These are phyloP conservation scores for Drosophila eohydei DNA, from an alignment of 2,888 invertebrate genomes.

Conservation along the genomic window DNA sequence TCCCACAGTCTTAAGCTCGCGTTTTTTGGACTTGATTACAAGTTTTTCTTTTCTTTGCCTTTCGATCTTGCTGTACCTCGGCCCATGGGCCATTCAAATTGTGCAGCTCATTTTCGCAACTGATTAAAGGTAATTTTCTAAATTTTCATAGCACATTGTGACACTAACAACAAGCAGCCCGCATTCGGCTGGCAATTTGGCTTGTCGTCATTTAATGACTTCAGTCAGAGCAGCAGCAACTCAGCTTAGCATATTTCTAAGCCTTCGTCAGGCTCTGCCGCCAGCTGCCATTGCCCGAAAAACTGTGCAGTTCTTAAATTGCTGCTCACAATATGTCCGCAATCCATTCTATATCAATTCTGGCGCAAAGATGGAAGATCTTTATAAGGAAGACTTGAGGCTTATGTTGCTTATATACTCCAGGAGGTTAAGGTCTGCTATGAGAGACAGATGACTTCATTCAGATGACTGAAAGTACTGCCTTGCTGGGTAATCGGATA, in stretches of 20 bases:
- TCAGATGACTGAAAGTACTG: neutral
- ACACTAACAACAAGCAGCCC: conserved; percentile 59
- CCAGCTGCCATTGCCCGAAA: conserved; percentile 45
- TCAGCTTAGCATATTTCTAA: neutral
- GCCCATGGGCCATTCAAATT: conserved; percentile 60
- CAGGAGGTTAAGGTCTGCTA: too few relatives aligned
- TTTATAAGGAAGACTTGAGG: neutral
- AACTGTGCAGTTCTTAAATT: conserved; percentile 57
- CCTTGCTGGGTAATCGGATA: too few relatives aligned
- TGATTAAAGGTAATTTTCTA: conserved; percentile 78
- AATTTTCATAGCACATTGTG: conserved; percentile 64
- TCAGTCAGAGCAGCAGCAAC: conserved; percentile 42
- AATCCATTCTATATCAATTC: neutral
- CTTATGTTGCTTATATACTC: neutral
- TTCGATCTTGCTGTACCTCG: conserved; percentile 10
- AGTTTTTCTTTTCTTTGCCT: neutral
- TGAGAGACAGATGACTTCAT: neutral
- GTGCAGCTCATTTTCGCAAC: conserved; percentile 74
- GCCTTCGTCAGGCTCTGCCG: conserved; percentile 3
- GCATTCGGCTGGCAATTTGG: conserved; percentile 58
- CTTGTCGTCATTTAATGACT: conserved; percentile 70
- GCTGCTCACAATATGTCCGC: neutral
- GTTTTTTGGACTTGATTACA: conserved; percentile 8
- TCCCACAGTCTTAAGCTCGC: conserved; percentile 33
- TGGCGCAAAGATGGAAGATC: too few relatives aligned